Evolutionary conservation across 2,113 vertebrate species (phyloP).

Genomic region (Puma concolor): DNA sequence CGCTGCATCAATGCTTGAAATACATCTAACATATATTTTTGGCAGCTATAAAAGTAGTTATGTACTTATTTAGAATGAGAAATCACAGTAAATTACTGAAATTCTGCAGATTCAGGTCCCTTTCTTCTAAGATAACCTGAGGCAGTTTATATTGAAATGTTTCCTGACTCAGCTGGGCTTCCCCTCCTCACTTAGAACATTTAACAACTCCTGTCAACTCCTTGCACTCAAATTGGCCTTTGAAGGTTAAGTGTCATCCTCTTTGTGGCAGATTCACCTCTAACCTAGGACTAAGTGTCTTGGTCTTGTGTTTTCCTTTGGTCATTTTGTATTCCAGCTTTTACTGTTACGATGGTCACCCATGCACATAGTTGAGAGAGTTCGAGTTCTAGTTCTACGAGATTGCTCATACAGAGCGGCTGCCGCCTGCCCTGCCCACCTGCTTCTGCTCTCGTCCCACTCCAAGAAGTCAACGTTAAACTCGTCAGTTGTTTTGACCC

Average conservation of each 20-base stretch:
- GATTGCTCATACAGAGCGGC: background rate
- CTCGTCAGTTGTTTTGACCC: background rate
- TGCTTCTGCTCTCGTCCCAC: background rate
- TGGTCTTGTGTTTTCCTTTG: background rate
- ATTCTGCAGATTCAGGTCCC: background rate
- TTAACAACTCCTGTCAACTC: background rate
- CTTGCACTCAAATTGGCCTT: background rate
- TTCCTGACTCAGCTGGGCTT: background rate
- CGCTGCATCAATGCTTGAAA: background rate
- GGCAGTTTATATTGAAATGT: slow-evolving; percentile 10
- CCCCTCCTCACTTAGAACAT: background rate
- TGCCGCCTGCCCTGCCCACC: background rate
- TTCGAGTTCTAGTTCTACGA: background rate
- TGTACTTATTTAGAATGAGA: slow-evolving; percentile 1
- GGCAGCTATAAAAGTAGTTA: background rate
- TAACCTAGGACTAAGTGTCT: background rate
- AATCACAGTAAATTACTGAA: background rate
- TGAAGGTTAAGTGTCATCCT: background rate
- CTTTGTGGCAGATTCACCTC: background rate
- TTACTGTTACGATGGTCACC: background rate
- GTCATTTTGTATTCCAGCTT: background rate
- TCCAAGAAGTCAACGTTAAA: background rate
- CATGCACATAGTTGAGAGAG: background rate
- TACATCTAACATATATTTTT: background rate
- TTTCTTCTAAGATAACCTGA: background rate